Evolutionary conservation across 1,140 invertebrate genomes (phyloP), one percentile per base, ranked within the genome.

Genomic region (Cardiocondyla obscurior): DNA sequence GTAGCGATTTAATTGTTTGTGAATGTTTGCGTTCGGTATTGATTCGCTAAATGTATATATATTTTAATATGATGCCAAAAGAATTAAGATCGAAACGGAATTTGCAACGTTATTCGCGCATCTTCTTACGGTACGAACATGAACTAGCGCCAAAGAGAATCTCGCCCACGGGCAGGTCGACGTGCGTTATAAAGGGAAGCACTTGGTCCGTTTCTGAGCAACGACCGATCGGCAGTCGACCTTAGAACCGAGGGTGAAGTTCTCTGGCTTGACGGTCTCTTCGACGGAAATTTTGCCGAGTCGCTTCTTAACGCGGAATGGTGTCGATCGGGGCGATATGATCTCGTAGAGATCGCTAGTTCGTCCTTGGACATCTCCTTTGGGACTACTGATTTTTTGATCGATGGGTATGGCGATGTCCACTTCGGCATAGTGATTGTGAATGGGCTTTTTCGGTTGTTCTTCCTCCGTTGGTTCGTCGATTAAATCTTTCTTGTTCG

Each of bases 181-280:
- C 88, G 69, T 90, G 86, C 85, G 91, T 92, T 94, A 94, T 90
- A 94, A 92, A 25, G 93, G 94, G 81, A 94, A 92, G 88, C 93
- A 94, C 86, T 93, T 94, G 70, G 91, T 93, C 83, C 90, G 92
- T 87, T 93, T 93, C 65, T 94, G 92, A 49, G 69, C 77, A 49
- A 90, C 88, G 49, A 92, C 83, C 49, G 93, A 91, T 83, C 90
- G 92, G 86, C 91, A 93, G 87, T 94, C 92, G 79, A 92, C 91
- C 82, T 93, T 94, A 51, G 87, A 88, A 86, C 89, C 87, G 33
- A 93, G 85, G 64, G 91, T 92, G 89, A 94, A 94, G 81, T 90
- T 94, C 79, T 94, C 93, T 72, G 92, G 92, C 46, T 93, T 93
- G 72, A 93, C 89, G 12, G 89, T 89, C 25, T 94, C 92, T 73